These are phyloP conservation scores for Sinocyclocheilus maitianheensis DNA, from an alignment of 2,113 vertebrate species.

Conservation along the genomic window DNA sequence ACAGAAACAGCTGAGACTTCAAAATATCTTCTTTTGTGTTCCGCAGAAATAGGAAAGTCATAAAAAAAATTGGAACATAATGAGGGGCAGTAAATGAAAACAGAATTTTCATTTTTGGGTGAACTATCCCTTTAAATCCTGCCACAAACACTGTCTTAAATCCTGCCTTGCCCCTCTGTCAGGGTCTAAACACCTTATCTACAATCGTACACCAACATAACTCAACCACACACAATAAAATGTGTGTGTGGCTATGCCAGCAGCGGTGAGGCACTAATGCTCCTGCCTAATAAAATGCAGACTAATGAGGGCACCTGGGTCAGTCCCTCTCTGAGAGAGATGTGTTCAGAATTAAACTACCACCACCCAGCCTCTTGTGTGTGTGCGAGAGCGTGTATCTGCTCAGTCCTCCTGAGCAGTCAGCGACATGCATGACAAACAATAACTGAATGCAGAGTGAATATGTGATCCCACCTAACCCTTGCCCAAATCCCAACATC, in stretches of 20 bases:
- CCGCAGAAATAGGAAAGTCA: neutral
- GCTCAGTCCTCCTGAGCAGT: neutral
- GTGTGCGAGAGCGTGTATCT: conserved; percentile 33
- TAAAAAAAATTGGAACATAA: neutral
- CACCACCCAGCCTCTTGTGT: conserved; percentile 24
- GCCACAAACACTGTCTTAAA: neutral
- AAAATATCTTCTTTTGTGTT: neutral
- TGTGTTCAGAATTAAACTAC: conserved; percentile 49
- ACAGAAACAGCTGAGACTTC: neutral
- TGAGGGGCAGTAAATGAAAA: neutral
- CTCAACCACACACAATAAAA: neutral
- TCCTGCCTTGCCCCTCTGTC: neutral
- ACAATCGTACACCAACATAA: conserved; percentile 4
- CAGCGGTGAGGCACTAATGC: conserved; percentile 45
- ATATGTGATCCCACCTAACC: conserved; percentile 56
- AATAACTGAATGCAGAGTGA: conserved; percentile 14
- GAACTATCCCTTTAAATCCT: neutral
- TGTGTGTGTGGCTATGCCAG: conserved; percentile 30
- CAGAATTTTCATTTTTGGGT: neutral
- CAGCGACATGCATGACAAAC: conserved; percentile 14
- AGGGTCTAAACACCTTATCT: conserved; percentile 33
- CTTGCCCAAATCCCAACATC: conserved; percentile 41
- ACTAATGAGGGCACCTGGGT: conserved; percentile 72
- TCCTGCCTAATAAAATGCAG: conserved; percentile 53
- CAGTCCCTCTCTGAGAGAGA: conserved; percentile 46